These are phyloP conservation scores for Darevskia nairensis DNA, from an alignment of 2,797 vertebrate species.

Conservation along the genomic window DNA sequence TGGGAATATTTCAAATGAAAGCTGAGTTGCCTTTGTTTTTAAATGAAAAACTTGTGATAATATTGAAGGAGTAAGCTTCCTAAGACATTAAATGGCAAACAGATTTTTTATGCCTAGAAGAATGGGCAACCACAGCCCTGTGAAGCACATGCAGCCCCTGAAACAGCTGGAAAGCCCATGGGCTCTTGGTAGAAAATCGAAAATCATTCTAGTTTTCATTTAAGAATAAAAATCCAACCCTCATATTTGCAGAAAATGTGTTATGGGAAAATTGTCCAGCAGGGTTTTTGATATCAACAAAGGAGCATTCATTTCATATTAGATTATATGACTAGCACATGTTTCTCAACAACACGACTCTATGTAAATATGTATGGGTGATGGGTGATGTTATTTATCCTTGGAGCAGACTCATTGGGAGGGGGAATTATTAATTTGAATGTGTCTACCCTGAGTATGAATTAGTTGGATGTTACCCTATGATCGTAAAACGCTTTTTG, in stretches of 20 bases:
- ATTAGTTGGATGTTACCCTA: too few species aligned
- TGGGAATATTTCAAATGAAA: background rate
- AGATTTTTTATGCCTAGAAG: background rate
- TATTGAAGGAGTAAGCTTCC: background rate
- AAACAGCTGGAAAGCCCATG: background rate
- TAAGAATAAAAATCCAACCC: background rate
- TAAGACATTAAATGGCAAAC: background rate
- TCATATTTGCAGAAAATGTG: background rate
- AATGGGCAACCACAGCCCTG: background rate
- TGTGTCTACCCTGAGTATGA: too few species aligned
- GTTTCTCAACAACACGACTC: background rate
- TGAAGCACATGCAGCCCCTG: background rate
- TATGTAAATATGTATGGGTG: background rate
- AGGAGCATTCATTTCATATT: background rate
- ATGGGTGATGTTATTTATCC: too few species aligned
- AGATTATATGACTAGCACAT: background rate
- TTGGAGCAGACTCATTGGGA: too few species aligned
- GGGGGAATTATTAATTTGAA: too few species aligned
- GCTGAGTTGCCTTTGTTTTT: background rate
- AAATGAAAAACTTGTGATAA: background rate
- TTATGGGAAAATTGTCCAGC: background rate
- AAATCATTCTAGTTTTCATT: background rate
- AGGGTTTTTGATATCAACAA: background rate
- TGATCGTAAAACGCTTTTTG: background rate
- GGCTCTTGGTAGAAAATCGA: background rate